phyloP scores from a whole-genome alignment of 2,888 invertebrate species.

The Scaeva pyrastri region DNA sequence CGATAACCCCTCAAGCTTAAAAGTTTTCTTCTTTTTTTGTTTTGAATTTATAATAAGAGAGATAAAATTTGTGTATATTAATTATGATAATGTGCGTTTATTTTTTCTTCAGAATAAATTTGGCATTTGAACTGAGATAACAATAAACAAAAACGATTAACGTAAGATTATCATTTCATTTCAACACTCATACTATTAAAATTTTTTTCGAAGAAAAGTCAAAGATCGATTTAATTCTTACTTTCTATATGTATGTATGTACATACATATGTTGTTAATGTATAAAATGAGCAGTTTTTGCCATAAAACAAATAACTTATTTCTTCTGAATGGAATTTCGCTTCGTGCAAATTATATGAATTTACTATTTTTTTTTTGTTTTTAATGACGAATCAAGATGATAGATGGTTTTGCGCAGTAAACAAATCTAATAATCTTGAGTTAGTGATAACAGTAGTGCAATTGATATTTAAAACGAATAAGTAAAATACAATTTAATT shows the following conservation, averaged over 20 bases:
- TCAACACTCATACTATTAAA: not conserved
- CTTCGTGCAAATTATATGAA: not conserved
- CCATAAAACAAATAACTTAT: not conserved
- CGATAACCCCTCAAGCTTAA: not conserved
- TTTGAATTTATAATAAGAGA: not conserved
- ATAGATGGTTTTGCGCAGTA: slow-evolving; percentile 25
- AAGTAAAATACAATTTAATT: not conserved
- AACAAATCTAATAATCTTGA: not conserved
- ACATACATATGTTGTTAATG: not conserved
- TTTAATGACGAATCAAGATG: not conserved
- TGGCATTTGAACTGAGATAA: slow-evolving; percentile 28
- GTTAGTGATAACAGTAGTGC: not conserved
- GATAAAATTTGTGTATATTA: not conserved
- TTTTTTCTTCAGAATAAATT: not conserved
- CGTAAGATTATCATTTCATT: not conserved
- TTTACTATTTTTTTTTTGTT: not conserved
- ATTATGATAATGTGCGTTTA: not conserved
- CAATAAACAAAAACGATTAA: slow-evolving; percentile 31
- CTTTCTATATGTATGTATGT: not conserved
- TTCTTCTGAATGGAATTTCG: not conserved
- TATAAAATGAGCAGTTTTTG: not conserved
- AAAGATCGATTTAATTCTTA: slow-evolving; percentile 42
- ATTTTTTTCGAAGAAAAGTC: slow-evolving; percentile 27
- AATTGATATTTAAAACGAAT: not conserved
- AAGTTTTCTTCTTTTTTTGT: not conserved